Percentiles rank a stretch among this genome's conserved stretches.
Conservation (phyloP, 1,140 invertebrate species). For the Drosophila mauritiana region DNA sequence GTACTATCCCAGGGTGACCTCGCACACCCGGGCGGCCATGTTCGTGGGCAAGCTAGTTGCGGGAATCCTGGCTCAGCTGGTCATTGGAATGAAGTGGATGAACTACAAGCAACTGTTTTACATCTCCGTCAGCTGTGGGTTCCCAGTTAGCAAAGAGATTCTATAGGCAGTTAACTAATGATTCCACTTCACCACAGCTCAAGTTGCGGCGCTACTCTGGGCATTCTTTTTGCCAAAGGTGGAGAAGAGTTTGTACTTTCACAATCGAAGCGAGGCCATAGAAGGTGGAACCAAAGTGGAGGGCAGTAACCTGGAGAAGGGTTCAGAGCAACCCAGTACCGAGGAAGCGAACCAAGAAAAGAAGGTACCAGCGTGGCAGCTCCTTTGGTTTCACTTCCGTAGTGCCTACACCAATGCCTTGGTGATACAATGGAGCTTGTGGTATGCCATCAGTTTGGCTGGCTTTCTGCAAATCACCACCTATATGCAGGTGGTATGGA, state of each 20-base stretch:
- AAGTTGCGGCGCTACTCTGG: constrained; percentile 90
- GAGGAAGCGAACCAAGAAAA: neutral
- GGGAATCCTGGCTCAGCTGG: constrained; percentile 87
- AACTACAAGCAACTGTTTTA: constrained; percentile 89
- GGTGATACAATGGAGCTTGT: constrained; percentile 94
- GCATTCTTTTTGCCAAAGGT: constrained; percentile 91
- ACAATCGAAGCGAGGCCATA: constrained; percentile 82
- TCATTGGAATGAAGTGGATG: constrained; percentile 87
- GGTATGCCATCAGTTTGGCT: constrained; percentile 92
- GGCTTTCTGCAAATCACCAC: constrained; percentile 92
- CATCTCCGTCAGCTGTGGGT: constrained; percentile 87
- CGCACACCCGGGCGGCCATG: constrained; percentile 89
- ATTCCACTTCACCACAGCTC: constrained; percentile 85
- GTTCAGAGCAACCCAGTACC: neutral
- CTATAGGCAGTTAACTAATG: neutral
- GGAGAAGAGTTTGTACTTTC: constrained; percentile 92
- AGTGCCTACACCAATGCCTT: constrained; percentile 89
- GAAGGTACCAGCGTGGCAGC: constrained; percentile 12
- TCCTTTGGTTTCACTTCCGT: constrained; percentile 89
- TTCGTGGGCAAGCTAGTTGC: constrained; percentile 89
- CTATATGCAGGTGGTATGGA: constrained; percentile 94
- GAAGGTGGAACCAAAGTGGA: neutral
- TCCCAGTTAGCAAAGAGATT: neutral
- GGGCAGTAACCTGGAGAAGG: neutral
- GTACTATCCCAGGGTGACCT: constrained; percentile 91